A percentile compares a stretch with the other conserved stretches of the same genome.
These are phyloP conservation scores for Pelecanus crispus DNA, from an alignment of 2,113 vertebrate species.

Conservation along the genomic window DNA sequence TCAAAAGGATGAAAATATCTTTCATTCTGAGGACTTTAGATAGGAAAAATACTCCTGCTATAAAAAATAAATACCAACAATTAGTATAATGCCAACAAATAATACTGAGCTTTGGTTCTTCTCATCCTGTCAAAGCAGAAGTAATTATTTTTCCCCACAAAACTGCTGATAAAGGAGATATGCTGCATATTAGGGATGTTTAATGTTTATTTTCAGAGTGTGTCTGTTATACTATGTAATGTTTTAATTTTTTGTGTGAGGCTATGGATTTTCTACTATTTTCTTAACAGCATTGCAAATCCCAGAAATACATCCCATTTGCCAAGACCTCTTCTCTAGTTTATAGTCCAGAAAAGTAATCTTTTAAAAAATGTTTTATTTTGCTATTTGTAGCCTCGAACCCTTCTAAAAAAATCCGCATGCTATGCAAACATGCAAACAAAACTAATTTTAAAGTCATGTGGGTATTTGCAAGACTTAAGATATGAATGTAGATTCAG, in stretches of 20 bases:
- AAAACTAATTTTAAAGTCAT: not conserved
- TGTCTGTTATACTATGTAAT: not conserved
- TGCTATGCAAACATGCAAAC: not conserved
- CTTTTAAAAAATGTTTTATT: not conserved
- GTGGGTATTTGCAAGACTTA: not conserved
- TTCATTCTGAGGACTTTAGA: not conserved
- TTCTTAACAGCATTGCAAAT: not conserved
- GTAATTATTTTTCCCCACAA: not conserved
- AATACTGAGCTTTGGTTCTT: not conserved
- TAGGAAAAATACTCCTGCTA: not conserved
- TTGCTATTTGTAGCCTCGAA: not conserved
- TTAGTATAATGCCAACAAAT: not conserved
- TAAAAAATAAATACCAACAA: not conserved
- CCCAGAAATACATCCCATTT: not conserved
- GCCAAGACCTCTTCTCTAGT: not conserved
- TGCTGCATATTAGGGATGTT: not conserved
- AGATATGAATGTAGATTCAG: not conserved
- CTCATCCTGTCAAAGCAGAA: not conserved
- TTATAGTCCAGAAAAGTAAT: not conserved
- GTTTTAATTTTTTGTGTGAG: not conserved
- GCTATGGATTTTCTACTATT: not conserved
- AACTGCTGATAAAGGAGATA: not conserved
- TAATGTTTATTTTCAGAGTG: not conserved
- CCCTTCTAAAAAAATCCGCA: not conserved
- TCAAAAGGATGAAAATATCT: not conserved